Evolutionary conservation across 2,888 invertebrate genomes (phyloP).

Genomic region (Lepidonotus clava): DNA sequence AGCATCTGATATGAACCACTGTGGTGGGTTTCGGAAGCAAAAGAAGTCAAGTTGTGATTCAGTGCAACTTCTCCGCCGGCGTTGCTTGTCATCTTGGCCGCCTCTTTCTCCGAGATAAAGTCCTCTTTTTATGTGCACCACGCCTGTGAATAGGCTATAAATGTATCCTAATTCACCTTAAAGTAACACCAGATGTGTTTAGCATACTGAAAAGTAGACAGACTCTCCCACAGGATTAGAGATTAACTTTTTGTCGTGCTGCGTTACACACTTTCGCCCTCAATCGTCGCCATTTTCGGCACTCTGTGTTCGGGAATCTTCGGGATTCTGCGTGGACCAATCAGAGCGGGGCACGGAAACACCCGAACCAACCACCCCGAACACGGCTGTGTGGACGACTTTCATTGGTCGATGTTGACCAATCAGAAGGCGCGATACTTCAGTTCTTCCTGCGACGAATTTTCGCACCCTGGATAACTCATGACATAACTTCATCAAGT

Average conservation of each 20-base stretch:
- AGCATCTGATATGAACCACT: not conserved
- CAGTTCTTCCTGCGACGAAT: no score
- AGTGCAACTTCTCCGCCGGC: conserved; percentile 34
- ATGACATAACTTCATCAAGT: no score
- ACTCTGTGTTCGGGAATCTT: not conserved
- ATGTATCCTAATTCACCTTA: not conserved
- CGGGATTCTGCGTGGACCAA: not conserved
- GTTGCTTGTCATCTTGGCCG: conserved; percentile 38
- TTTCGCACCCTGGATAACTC: no score
- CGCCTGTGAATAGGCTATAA: not conserved
- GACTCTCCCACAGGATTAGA: not conserved
- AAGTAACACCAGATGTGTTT: not conserved
- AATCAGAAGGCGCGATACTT: no score
- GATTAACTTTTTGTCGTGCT: not conserved
- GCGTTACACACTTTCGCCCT: not conserved
- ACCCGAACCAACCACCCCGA: no score
- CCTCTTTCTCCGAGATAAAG: no score
- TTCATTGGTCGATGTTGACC: no score
- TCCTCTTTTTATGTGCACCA: not conserved
- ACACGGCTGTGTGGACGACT: no score
- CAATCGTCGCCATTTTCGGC: conserved; percentile 34
- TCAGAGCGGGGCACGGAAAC: conserved; percentile 9
- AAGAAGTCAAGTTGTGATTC: conserved; percentile 44
- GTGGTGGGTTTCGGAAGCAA: not conserved
- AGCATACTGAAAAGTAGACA: not conserved